phyloP scores from a whole-genome alignment of 37 sponge, comb jelly and placozoan genomes.

The Beroe ovata region DNA sequence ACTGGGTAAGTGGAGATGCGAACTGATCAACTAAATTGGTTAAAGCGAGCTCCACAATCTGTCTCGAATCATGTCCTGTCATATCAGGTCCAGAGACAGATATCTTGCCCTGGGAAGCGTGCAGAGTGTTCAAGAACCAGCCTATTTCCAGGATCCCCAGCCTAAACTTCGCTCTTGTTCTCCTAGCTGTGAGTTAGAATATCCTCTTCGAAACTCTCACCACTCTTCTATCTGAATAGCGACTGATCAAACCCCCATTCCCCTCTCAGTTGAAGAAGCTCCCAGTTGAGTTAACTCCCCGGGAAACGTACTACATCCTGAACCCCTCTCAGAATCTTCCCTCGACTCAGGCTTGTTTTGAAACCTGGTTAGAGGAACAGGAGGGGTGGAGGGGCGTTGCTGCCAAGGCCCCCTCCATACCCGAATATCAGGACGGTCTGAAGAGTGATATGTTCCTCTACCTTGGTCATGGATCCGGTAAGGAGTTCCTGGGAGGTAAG shows the following conservation, averaged over 20 bases:
- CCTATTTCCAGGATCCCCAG: constrained; percentile 28
- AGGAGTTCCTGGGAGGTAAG: constrained; percentile 45
- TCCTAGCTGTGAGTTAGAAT: constrained; percentile 3
- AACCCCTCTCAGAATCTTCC: constrained; percentile 49
- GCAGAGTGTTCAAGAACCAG: constrained; percentile 9
- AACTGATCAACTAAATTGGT: no score
- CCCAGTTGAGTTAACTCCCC: background rate
- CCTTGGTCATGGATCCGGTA: constrained; percentile 44
- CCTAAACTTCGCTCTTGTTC: background rate
- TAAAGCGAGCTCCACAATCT: no score
- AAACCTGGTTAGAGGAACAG: constrained; percentile 30
- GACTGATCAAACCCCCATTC: background rate
- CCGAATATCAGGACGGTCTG: constrained; percentile 29
- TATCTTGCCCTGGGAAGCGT: constrained; percentile 19
- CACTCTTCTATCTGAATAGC: background rate
- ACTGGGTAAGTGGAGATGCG: no score
- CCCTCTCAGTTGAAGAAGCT: background rate
- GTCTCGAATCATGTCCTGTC: background rate
- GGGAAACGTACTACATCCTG: constrained; percentile 63
- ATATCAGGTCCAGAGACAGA: constrained; percentile 9
- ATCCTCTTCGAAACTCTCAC: no score
- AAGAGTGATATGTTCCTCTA: constrained; percentile 55
- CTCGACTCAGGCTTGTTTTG: constrained; percentile 30
- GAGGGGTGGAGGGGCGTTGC: constrained; percentile 61
- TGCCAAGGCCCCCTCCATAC: constrained; percentile 21